Base-by-base conservation (phyloP, 2,888 invertebrate genomes). In the Diaprepes abbreviatus region DNA sequence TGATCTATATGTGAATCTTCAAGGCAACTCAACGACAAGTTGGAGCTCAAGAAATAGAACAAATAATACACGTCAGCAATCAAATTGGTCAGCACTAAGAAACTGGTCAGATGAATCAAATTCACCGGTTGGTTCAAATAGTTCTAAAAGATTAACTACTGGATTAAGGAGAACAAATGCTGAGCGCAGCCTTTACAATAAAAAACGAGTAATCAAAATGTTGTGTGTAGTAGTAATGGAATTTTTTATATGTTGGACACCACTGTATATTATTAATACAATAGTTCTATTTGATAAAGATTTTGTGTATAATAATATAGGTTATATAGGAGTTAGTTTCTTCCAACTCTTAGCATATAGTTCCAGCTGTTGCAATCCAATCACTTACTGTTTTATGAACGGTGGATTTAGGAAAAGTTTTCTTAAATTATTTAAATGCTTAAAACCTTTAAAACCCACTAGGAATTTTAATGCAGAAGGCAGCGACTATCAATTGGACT, bases 211-310 rank as follows among this genome's bases (percentile, higher is more conserved):
- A 12, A 86, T 88, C 74, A 87, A 88, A 79, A 91, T 91, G 91
- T 82, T 91, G 59, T 89, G 89, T 75, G 89, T 89, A 2, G 87
- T 91, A 5, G 90, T 91, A 1, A 80, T 90, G n/a, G 90, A 91
- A 77, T 91, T 91, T 81, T 91, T 91, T 81, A 84, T 90, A 57
- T 91, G 90, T 79, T 91, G 91, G 91, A 89, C 90, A 0, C 91
- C 91, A 0, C 80, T 89, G 2, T 90, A 88, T 77, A 83, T 88
- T 73, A 83, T 89, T 67, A 88, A 88, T 75, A 89, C 89, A 3
- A 86, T 88, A 80, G 85, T 85, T 16, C 80, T 88, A 16, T 87
- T 88, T 76, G 85, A 87, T 73, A 82, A 85, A 0, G 78, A 80
- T 7, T 82, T 84, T 19, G 71, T 89, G 4, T 87, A 88, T 76